These are phyloP conservation scores for Omphaloscelis lunosa DNA, from an alignment of 2,888 invertebrate genomes.

Conservation along the genomic window DNA sequence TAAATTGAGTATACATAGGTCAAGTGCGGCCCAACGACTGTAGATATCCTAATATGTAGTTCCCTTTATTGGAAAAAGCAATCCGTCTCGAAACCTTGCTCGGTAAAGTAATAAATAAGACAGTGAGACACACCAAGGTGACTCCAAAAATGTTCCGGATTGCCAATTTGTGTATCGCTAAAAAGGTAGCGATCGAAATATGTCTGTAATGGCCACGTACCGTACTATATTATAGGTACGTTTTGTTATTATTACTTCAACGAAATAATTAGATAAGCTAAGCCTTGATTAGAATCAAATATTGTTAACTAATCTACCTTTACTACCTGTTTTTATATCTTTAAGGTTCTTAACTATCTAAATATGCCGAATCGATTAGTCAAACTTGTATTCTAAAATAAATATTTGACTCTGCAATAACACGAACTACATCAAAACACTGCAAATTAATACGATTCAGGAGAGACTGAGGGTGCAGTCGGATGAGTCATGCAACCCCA, in stretches of 20 bases:
- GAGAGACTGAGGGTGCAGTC: slow-evolving; percentile 61
- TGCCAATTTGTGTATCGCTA: slow-evolving; percentile 54
- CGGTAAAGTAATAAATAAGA: slow-evolving; percentile 54
- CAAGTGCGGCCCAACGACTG: neutral
- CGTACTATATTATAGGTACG: neutral
- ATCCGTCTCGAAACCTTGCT: slow-evolving; percentile 50
- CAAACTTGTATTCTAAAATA: neutral
- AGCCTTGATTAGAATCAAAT: slow-evolving; percentile 37
- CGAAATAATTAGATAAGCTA: slow-evolving; percentile 38
- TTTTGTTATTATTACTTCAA: slow-evolving; percentile 25
- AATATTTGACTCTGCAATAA: slow-evolving; percentile 38
- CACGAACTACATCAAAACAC: slow-evolving; percentile 12
- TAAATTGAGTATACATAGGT: slow-evolving; percentile 2
- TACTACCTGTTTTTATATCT: slow-evolving; percentile 31
- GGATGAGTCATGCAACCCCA: slow-evolving; percentile 65
- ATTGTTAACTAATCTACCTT: slow-evolving; percentile 33
- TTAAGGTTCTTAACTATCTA: neutral
- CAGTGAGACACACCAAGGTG: slow-evolving; percentile 50
- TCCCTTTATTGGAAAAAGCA: slow-evolving; percentile 40
- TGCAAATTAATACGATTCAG: slow-evolving; percentile 47
- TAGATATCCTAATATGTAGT: slow-evolving; percentile 38
- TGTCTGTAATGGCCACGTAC: slow-evolving; percentile 32
- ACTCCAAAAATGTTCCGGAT: slow-evolving; percentile 58
- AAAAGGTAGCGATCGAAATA: slow-evolving; percentile 46
- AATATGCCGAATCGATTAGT: neutral